Evolutionary conservation across 2,797 vertebrate genomes (phyloP).

Genomic region (Cossypha caffra): DNA sequence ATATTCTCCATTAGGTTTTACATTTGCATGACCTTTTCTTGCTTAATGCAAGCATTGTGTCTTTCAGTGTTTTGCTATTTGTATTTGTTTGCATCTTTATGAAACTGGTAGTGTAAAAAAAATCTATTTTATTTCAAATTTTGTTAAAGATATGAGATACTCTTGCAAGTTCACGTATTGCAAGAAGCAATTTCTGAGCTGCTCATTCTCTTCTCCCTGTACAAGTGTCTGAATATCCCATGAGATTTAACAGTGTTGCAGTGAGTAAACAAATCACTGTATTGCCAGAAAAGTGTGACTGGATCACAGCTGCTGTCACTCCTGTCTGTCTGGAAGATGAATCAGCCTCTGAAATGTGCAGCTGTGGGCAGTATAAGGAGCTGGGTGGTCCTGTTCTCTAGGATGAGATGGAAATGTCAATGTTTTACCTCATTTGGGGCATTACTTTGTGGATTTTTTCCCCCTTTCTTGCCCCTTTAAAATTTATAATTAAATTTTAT

Average conservation of each 20-base stretch:
- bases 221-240: background rate
- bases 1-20: background rate
- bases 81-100: background rate
- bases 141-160: background rate
- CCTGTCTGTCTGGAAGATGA: background rate
- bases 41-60: background rate
- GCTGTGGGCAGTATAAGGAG: background rate
- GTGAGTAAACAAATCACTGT: background rate
- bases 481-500: background rate
- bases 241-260: background rate
- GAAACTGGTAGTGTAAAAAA: background rate
- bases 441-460: rapidly evolving
- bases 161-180: background rate
- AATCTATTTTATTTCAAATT: background rate
- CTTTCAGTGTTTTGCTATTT: background rate
- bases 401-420: background rate
- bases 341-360: background rate
- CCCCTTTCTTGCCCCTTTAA: background rate
- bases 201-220: background rate
- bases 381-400: background rate
- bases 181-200: background rate
- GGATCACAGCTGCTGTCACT: background rate
- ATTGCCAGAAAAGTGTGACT: background rate
- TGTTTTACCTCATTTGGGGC: background rate
- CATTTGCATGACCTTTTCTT: background rate